Percentiles rank a stretch among this genome's conserved stretches.
Evolutionary conservation across 2,888 invertebrate genomes (phyloP).

Genomic region (Lasioglossum pauxillum): DNA sequence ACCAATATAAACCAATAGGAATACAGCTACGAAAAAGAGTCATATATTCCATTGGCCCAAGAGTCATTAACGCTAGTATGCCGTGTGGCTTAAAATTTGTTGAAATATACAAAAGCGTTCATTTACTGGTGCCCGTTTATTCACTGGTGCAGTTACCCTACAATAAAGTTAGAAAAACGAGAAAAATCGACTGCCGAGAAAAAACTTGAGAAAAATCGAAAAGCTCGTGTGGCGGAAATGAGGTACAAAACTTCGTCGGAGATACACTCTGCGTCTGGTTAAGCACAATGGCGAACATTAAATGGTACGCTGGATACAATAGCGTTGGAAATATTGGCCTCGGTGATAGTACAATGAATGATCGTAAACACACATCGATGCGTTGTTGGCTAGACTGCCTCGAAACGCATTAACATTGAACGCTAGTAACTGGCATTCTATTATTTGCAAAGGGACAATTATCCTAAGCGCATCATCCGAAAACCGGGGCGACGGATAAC

Average conservation of each 20-base stretch:
- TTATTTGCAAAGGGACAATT: conserved; percentile 15
- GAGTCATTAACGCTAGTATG: too few relatives aligned
- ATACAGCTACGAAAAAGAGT: too few relatives aligned
- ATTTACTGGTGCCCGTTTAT: too few relatives aligned
- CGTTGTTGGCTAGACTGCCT: conserved; percentile 1
- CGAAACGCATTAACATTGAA: conserved; percentile 6
- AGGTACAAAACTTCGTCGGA: not conserved
- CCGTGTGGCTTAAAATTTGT: too few relatives aligned
- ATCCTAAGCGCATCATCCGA: conserved; percentile 7
- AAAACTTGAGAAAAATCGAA: too few relatives aligned
- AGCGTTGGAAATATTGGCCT: conserved; percentile 16
- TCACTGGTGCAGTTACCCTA: too few relatives aligned
- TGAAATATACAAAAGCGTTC: too few relatives aligned
- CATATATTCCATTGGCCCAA: too few relatives aligned
- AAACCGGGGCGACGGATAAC: not conserved
- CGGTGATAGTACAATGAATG: conserved; percentile 19
- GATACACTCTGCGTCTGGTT: not conserved
- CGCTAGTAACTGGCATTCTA: not conserved
- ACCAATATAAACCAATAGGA: too few relatives aligned
- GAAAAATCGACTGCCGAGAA: too few relatives aligned
- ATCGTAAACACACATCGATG: conserved; percentile 11
- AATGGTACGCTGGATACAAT: conserved; percentile 9
- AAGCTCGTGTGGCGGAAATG: not conserved
- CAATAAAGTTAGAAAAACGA: not conserved
- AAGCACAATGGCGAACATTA: conserved; percentile 1